Conservation (phyloP, 2,113 vertebrate genomes). For the Cyprichromis sp. region DNA sequence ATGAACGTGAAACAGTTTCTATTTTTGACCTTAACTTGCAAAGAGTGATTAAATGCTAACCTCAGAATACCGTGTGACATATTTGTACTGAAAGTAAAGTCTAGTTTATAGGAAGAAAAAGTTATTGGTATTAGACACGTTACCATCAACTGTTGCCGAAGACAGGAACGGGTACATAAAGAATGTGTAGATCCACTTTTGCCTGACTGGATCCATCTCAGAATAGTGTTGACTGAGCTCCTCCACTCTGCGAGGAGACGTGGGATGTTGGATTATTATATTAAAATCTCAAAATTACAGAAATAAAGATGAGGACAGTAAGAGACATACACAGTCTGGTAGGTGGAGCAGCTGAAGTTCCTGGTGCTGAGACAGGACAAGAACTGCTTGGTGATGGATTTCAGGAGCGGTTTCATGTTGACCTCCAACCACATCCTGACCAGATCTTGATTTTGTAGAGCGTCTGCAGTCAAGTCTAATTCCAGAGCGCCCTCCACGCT, state of each 20-base stretch:
- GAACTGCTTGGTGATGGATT: conserved; percentile 58
- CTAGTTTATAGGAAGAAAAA: background rate
- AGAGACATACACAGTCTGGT: conserved; percentile 61
- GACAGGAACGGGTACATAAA: conserved; percentile 75
- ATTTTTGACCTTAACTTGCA: background rate
- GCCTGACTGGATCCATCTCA: conserved; percentile 52
- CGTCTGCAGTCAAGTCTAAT: background rate
- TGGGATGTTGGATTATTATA: background rate
- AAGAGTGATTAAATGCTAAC: background rate
- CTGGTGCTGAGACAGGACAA: conserved; percentile 70
- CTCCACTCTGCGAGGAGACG: conserved; percentile 33
- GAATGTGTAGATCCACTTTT: conserved; percentile 65
- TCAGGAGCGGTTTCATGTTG: conserved; percentile 63
- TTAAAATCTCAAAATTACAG: background rate
- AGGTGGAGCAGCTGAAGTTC: conserved; percentile 71
- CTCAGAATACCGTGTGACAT: background rate
- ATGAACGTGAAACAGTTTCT: background rate
- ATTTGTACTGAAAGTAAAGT: background rate
- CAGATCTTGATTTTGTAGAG: conserved; percentile 53
- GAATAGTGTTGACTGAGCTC: conserved; percentile 60
- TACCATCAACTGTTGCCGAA: conserved; percentile 51
- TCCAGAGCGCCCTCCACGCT: conserved; percentile 33
- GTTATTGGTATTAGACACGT: background rate
- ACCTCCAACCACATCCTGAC: conserved; percentile 67
- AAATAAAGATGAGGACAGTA: background rate